These are phyloP conservation scores for Hydrochoerus hydrochaeris DNA, from an alignment of 2,113 vertebrate genomes.

Conservation along the genomic window DNA sequence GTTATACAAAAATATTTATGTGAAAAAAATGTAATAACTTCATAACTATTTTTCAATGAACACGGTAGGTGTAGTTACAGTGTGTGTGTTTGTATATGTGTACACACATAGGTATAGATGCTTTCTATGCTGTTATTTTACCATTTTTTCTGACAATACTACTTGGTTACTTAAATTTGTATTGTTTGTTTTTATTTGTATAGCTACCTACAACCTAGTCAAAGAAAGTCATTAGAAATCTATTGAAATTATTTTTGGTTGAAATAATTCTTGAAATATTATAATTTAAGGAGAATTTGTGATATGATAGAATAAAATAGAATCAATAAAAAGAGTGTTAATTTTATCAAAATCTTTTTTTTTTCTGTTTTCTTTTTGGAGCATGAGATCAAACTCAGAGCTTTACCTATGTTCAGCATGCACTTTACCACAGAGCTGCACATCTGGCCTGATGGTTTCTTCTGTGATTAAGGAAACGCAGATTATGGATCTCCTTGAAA, in stretches of 20 bases:
- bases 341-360: background rate
- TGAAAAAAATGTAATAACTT: background rate
- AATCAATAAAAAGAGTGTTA: background rate
- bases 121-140: background rate
- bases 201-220: background rate
- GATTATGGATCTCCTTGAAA: background rate
- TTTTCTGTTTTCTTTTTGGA: background rate
- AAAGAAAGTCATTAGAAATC: background rate
- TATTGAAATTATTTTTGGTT: constrained; percentile 7
- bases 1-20: background rate
- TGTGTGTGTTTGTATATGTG: background rate
- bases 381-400: background rate
- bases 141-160: background rate
- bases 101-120: background rate
- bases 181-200: background rate
- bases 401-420: background rate
- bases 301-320: background rate
- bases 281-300: constrained; percentile 12
- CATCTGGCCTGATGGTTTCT: background rate
- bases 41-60: background rate
- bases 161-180: background rate
- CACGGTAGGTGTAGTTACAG: background rate
- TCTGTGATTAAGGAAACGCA: background rate
- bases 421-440: background rate
- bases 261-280: constrained; percentile 15